Evolutionary conservation across 2,888 invertebrate genomes (phyloP).

Genomic region (Tuberolachnus salignus): DNA sequence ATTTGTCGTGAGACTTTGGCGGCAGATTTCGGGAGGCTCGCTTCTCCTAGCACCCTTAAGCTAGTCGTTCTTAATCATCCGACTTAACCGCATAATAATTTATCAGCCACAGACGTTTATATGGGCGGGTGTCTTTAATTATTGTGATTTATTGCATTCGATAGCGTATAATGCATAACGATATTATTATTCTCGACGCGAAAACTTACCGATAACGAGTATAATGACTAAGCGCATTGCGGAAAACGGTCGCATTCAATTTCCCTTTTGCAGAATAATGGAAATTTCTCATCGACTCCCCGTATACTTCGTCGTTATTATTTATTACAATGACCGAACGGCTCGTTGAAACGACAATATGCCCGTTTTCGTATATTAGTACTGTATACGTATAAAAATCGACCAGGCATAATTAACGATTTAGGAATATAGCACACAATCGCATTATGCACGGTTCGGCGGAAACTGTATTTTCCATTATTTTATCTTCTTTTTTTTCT

Average conservation of each 20-base stretch:
- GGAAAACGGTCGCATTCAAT: slow-evolving; percentile 10
- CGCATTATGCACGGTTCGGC: no score
- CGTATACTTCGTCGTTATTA: not conserved
- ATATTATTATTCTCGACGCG: not conserved
- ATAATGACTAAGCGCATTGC: not conserved
- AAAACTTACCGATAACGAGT: slow-evolving; percentile 9
- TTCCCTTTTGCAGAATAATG: slow-evolving; percentile 36
- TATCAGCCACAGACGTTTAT: no score
- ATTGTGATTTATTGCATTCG: no score
- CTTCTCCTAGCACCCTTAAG: no score
- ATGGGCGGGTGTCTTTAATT: not conserved
- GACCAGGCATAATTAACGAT: not conserved
- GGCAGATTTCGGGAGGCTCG: no score
- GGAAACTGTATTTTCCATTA: no score
- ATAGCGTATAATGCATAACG: no score
- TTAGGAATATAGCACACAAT: not conserved
- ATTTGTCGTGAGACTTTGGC: no score
- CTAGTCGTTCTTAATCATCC: no score
- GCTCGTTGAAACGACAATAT: slow-evolving; percentile 20
- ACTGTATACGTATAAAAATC: not conserved
- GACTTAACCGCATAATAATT: no score
- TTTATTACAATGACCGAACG: not conserved
- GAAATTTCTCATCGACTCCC: slow-evolving; percentile 22
- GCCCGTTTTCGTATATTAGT: not conserved
- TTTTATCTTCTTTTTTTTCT: no score